A percentile compares a stretch with the other conserved stretches of the same genome.
These are phyloP conservation scores for Drosophila albomicans DNA, from an alignment of 1,140 invertebrate genomes.

Conservation along the genomic window DNA sequence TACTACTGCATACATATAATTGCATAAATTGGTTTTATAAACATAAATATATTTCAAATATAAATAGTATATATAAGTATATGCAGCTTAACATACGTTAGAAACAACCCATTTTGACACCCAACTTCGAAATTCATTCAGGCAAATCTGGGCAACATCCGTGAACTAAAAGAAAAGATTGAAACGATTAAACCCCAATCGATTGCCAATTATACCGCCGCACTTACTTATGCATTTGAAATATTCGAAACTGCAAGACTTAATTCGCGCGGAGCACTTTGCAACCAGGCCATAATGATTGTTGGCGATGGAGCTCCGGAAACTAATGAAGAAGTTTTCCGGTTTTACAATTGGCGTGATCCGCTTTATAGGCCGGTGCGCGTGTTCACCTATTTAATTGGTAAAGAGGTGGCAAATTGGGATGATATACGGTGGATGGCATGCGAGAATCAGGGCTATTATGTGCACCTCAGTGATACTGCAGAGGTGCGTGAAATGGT, in stretches of 20 bases:
- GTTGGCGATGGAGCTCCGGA: slow-evolving; percentile 99
- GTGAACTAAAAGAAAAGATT: slow-evolving; percentile 93
- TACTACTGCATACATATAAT: too few relatives aligned
- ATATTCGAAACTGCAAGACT: slow-evolving; percentile 89
- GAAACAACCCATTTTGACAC: slow-evolving; percentile 25
- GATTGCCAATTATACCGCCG: slow-evolving; percentile 97
- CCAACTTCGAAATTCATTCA: slow-evolving; percentile 84
- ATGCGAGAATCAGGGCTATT: slow-evolving; percentile 97
- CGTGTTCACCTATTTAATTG: slow-evolving; percentile 99
- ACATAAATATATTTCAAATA: too few relatives aligned
- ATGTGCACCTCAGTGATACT: slow-evolving; percentile 95
- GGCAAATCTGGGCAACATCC: slow-evolving; percentile 95
- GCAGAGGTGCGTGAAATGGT: slow-evolving; percentile 98
- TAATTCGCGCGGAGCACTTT: slow-evolving; percentile 87
- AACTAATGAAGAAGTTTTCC: slow-evolving; percentile 96
- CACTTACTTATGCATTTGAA: slow-evolving; percentile 95
- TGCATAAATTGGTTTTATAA: too few relatives aligned
- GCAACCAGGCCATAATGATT: slow-evolving; percentile 96
- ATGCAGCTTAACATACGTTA: not conserved
- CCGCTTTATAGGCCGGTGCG: slow-evolving; percentile 92
- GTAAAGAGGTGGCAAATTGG: slow-evolving; percentile 93
- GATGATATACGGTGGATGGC: slow-evolving; percentile 98
- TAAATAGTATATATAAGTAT: too few relatives aligned
- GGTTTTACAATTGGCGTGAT: slow-evolving; percentile 93
- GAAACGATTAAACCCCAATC: slow-evolving; percentile 91